Evolutionary conservation across 2,113 vertebrate species (phyloP).

Genomic region (Rhodinocichla rosea): DNA sequence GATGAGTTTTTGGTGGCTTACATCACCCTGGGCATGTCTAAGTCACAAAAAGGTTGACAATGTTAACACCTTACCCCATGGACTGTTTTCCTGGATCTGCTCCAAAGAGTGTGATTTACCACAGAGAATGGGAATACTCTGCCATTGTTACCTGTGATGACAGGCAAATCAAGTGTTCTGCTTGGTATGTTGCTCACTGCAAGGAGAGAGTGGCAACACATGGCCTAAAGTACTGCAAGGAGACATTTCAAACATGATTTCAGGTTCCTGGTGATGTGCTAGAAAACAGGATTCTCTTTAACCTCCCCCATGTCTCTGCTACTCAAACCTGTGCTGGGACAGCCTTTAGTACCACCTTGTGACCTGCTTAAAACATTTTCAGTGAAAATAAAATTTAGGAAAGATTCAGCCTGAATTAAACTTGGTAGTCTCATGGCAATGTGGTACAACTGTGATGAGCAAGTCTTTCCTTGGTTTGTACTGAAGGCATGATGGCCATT

Average conservation of each 20-base stretch:
- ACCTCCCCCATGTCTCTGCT: neutral
- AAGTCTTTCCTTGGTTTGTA: neutral
- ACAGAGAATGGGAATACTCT: neutral
- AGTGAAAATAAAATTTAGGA: neutral
- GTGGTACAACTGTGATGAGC: neutral
- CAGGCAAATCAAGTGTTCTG: neutral
- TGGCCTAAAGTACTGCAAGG: neutral
- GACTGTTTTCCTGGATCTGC: neutral
- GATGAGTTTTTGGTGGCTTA: neutral
- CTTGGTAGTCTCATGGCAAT: neutral
- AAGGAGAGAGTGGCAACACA: neutral
- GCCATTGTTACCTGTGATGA: neutral
- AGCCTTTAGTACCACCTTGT: neutral
- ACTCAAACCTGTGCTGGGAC: neutral
- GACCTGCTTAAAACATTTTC: neutral
- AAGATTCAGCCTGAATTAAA: neutral
- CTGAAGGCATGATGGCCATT: neutral
- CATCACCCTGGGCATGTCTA: neutral
- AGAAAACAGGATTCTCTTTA: neutral
- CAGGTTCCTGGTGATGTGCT: neutral
- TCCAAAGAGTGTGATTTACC: neutral
- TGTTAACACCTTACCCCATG: neutral
- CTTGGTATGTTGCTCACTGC: neutral
- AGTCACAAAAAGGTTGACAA: neutral
- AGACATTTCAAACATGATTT: neutral